phyloP scores from a whole-genome alignment of 2,113 vertebrate genomes.

The Archocentrus centrarchus region DNA sequence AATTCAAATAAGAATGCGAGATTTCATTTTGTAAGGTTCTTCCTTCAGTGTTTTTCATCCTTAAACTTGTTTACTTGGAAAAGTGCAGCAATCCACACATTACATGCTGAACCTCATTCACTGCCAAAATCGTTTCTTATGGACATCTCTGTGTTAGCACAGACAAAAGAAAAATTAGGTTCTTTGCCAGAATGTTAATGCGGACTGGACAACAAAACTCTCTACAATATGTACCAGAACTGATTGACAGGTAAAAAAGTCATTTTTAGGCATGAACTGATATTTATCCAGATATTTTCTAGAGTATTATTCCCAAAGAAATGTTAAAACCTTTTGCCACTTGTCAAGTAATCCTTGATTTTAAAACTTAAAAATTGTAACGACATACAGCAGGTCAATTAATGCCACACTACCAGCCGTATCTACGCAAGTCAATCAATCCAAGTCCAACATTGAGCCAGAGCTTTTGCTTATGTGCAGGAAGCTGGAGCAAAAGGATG shows the following conservation, averaged over 20 bases:
- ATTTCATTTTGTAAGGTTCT: neutral
- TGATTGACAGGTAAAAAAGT: conserved; percentile 61
- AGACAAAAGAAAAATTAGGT: neutral
- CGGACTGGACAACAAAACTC: conserved; percentile 52
- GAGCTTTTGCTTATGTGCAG: conserved; percentile 44
- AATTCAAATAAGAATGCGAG: neutral
- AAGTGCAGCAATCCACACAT: neutral
- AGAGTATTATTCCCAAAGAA: neutral
- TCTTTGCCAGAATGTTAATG: conserved; percentile 41
- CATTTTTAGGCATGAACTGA: neutral
- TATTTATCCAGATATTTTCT: neutral
- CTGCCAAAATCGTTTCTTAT: neutral
- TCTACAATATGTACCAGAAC: conserved; percentile 73
- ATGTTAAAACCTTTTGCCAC: neutral
- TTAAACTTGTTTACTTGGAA: neutral
- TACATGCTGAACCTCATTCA: neutral
- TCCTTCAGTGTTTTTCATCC: neutral
- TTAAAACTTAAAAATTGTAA: neutral
- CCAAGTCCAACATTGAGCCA: conserved; percentile 74
- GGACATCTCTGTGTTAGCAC: conserved; percentile 16
- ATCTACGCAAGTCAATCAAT: conserved; percentile 70
- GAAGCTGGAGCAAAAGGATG: conserved; percentile 10
- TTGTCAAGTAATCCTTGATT: neutral
- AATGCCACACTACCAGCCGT: neutral
- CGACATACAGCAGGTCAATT: neutral